Evolutionary conservation across 2,797 vertebrate genomes (phyloP).

Genomic region (Urosaurus nigricauda): DNA sequence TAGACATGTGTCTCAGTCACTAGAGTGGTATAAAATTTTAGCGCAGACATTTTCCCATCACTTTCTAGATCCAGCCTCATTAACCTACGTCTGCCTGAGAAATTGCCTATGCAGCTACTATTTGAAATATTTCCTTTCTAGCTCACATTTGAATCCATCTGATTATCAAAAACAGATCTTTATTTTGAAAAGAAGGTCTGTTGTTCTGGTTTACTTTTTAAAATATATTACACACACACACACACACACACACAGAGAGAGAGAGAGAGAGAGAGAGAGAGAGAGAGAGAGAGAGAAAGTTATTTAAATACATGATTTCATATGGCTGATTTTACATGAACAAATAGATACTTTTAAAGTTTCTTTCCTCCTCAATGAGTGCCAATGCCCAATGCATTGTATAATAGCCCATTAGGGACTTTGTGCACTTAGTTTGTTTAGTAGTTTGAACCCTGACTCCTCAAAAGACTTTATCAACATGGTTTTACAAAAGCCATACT

Average conservation of each 20-base stretch:
- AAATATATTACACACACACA: background rate
- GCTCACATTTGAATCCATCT: background rate
- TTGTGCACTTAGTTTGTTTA: background rate
- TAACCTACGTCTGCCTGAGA: constrained; percentile 9
- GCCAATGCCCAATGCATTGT: background rate
- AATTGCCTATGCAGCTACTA: background rate
- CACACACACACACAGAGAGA: no score
- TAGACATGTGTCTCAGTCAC: constrained; percentile 5
- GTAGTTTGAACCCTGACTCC: no score
- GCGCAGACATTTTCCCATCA: background rate
- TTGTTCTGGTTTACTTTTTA: background rate
- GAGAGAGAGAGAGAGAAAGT: no score
- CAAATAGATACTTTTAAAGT: background rate
- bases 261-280: no score
- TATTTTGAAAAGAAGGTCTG: background rate
- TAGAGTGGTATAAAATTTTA: constrained; percentile 27
- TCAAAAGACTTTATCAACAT: no score
- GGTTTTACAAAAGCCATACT: no score
- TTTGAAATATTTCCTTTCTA: no score
- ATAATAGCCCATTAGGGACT: background rate
- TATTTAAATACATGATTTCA: background rate
- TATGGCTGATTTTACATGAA: background rate
- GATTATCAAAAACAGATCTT: background rate
- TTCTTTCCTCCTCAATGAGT: background rate
- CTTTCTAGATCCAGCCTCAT: background rate